Conservation (phyloP, 2,888 invertebrate species). For the Glaucopsyche alexis region DNA sequence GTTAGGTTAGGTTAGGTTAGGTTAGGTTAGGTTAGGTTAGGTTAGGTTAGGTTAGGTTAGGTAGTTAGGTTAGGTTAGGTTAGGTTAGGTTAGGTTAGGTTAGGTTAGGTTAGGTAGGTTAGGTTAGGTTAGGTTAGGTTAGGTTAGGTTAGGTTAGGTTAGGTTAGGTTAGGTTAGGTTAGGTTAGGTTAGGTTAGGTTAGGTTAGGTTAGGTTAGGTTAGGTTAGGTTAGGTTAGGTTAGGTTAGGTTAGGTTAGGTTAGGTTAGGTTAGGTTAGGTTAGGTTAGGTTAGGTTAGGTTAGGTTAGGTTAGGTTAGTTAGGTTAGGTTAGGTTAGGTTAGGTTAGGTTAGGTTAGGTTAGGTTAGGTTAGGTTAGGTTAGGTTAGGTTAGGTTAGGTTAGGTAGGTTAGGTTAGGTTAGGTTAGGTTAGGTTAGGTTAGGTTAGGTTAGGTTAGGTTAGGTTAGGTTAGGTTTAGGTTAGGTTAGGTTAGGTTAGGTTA, state of each 20-base stretch:
- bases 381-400: too few species aligned
- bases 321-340: conserved; percentile 34
- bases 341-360: conserved; percentile 32
- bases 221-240: conserved; percentile 31
- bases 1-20: conserved; percentile 27
- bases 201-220: conserved; percentile 32
- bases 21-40: conserved; percentile 32
- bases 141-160: conserved; percentile 32
- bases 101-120: too few species aligned
- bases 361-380: too few species aligned
- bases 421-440: too few species aligned
- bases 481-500: conserved; percentile 29
- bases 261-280: conserved; percentile 34
- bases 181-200: conserved; percentile 31
- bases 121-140: too few species aligned
- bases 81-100: conserved; percentile 32
- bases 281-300: conserved; percentile 32
- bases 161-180: conserved; percentile 32
- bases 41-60: too few species aligned
- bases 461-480: too few species aligned
- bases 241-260: conserved; percentile 32
- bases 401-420: too few species aligned
- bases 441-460: conserved; percentile 33
- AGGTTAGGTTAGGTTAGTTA: conserved; percentile 33
- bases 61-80: conserved; percentile 26